phyloP scores from a whole-genome alignment of 2,113 vertebrate species.

The Seriola dumerili region DNA sequence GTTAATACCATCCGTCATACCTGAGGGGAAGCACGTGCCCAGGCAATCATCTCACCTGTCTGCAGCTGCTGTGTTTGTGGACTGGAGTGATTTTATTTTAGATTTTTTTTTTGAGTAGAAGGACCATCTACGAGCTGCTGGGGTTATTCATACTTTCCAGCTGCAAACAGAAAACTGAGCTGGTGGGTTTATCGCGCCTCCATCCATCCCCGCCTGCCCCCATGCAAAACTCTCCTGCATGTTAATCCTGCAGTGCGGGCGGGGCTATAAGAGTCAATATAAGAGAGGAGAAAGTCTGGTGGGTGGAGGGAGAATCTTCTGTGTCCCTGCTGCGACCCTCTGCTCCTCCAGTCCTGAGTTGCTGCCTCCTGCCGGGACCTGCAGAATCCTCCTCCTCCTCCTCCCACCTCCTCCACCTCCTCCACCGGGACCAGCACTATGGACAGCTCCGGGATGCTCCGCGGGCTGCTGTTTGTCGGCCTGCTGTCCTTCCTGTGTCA shows the following conservation, averaged over 20 bases:
- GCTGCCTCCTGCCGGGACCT: slow-evolving; percentile 13
- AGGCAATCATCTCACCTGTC: background rate
- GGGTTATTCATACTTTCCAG: too few species aligned
- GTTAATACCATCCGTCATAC: background rate
- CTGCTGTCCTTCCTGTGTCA: slow-evolving; percentile 68
- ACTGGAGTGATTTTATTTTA: too few species aligned
- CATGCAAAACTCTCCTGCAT: background rate
- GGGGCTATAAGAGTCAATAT: slow-evolving; percentile 37
- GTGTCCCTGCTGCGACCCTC: slow-evolving; percentile 32
- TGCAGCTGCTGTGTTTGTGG: background rate
- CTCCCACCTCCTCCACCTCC: background rate
- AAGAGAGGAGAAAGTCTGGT: slow-evolving; percentile 31
- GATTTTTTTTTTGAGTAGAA: too few species aligned
- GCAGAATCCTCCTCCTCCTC: background rate
- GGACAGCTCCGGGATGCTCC: slow-evolving; percentile 76
- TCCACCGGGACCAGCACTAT: slow-evolving; percentile 68
- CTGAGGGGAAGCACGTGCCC: background rate
- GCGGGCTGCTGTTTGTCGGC: slow-evolving; percentile 69
- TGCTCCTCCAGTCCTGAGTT: slow-evolving; percentile 16
- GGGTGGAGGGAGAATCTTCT: slow-evolving; percentile 26
- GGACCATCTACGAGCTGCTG: too few species aligned
- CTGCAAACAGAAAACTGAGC: background rate
- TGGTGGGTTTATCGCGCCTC: background rate
- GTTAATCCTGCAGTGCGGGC: slow-evolving; percentile 33
- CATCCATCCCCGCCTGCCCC: background rate